Base-by-base conservation (phyloP, 2,113 vertebrate species). In the Argyrosomus japonicus region DNA sequence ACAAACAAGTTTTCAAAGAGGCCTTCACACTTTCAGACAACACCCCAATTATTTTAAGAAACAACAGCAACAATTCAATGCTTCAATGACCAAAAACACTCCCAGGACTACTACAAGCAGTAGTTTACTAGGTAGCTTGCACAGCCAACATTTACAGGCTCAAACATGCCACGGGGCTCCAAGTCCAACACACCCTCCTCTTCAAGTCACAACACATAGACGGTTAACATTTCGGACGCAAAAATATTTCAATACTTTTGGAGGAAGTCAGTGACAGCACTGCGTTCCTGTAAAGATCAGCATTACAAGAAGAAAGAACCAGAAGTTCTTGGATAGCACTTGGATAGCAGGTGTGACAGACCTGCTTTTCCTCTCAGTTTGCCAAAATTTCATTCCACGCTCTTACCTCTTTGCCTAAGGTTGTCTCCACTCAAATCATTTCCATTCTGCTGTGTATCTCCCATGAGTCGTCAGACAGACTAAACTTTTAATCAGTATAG, bases 11-110 rank as follows among this genome's bases (percentile, higher is more conserved):
- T 79, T 82, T 82, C 60, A 84, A 77, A 83, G 36, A 60, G 56
- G 70, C 57, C 62, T 56, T 88, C 80, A 81, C 65, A 79, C 54
- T 82, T 80, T 75, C 43, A 70, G 81, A 89, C 79, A 89, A 85
- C 94, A 92, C 83, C 88, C 91, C n/a, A 50, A 63, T 79, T 91
- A 94, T 93, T 94, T 91, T 83, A 91, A 81, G 82, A 89, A 87
- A 54, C 17, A 68, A 81, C 15, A 51, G 62, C 75, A 75, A 87
- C 77, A 87, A 67, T 86, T 68, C 43, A 87, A 77, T 32, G 64
- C 74, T 64, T 56, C 29, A 58, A 19, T 79, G 75, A 84, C 74
- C 69, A 57, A 60, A 40, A 79, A 45, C 71, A 36, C 70, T 21
- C 32, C 63, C 61, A 62, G 6, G 45, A 47, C 18, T 77, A 8